Evolutionary conservation across 2,113 vertebrate genomes (phyloP), one percentile per base, ranked within the genome.

Genomic region (Salvelinus alpinus): DNA sequence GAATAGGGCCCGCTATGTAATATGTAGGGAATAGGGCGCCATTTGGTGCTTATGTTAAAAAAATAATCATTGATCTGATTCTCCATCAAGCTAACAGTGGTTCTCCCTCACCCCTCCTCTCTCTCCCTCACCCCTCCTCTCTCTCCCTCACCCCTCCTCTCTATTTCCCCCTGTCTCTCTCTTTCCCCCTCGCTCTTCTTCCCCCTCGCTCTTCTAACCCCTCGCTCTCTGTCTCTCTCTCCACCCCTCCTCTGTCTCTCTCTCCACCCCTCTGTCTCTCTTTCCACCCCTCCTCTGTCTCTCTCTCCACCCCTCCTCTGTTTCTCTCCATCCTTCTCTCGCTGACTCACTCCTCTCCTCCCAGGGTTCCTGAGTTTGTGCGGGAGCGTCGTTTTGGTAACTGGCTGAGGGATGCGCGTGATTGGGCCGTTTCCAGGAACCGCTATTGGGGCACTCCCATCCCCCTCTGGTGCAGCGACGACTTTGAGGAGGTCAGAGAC

Each of bases 401-500:
- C 91, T 99, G 98, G 98, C 92, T 99, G 48, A 96, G 94, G 88
- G 97, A 99, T 0, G 97, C 98, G 0, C 93, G 93, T 0, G 97
- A 99, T 80, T 99, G 98, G 97, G 97, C 97, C 4, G 87, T 99
- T 85, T 99, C 98, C 6, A 94, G 97, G 77, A 99, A 98, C 91
- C 95, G 97, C 18, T 99, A 98, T 91, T 99, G 97, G 97, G 98
- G 98, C 3, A 99, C 97, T 0, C 98, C 98, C 0, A 98, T 99
- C 81, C 97, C 98, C 0, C 84, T 99, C 75, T 99, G 98, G 98
- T 95, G 97, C 94, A 99, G 97, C 3, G 93, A 95, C 0, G 98
- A 99, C 89, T 95, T 93, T 51, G 94, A 99, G 79, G 98, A 99
- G 96, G 98, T 99, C 73, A 90, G 70, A 24, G 4, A 1, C 48